Conservation (phyloP, 2,797 vertebrate genomes). For the Karalla daura region DNA sequence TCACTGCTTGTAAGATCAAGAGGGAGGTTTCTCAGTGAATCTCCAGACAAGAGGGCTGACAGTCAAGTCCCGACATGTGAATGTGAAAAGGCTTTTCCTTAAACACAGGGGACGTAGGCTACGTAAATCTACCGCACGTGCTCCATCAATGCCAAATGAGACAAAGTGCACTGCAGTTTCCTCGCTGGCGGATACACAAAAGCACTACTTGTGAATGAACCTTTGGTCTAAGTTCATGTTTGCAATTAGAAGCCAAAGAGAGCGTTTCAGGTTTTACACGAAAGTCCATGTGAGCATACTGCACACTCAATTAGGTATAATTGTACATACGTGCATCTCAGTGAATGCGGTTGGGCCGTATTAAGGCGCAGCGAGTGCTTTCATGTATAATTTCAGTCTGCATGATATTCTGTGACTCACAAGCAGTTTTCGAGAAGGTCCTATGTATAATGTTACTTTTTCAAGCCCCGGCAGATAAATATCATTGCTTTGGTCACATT, state of each 20-base stretch:
- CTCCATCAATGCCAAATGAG: slow-evolving; percentile 56
- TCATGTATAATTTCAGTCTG: slow-evolving; percentile 51
- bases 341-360: slow-evolving; percentile 17
- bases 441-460: slow-evolving; percentile 42
- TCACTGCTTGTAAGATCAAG: slow-evolving; percentile 45
- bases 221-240: slow-evolving; percentile 55
- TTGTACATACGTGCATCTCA: slow-evolving; percentile 44
- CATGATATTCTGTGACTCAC: slow-evolving; percentile 34
- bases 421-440: slow-evolving; percentile 16
- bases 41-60: slow-evolving; percentile 34
- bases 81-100: slow-evolving; percentile 52
- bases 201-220: slow-evolving; percentile 53
- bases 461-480: slow-evolving; percentile 29
- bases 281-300: slow-evolving; percentile 31
- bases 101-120: slow-evolving; percentile 38
- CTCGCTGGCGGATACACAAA: slow-evolving; percentile 36
- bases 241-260: slow-evolving; percentile 44
- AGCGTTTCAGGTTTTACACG: slow-evolving; percentile 40
- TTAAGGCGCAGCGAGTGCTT: slow-evolving; percentile 35
- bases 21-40: slow-evolving; percentile 37
- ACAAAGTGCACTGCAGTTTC: slow-evolving; percentile 56
- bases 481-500: slow-evolving; percentile 33
- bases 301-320: slow-evolving; percentile 43
- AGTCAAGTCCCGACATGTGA: slow-evolving; percentile 66
- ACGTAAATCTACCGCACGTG: slow-evolving; percentile 32